Evolutionary conservation across 1,140 invertebrate genomes (phyloP).

Genomic region (Zaprionus capensis): DNA sequence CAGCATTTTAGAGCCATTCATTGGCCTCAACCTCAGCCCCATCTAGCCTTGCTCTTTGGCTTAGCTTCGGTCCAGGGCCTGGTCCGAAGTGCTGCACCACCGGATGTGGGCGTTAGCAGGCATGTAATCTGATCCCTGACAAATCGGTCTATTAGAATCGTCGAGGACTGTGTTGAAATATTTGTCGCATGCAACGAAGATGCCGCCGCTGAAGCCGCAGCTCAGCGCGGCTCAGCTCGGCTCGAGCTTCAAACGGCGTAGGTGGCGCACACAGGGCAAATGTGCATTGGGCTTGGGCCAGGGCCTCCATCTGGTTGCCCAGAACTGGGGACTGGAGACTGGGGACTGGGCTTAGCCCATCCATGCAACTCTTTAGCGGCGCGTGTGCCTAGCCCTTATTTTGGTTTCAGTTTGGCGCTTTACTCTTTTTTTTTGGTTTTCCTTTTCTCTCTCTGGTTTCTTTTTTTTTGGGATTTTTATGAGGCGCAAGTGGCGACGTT

Average conservation of each 20-base stretch:
- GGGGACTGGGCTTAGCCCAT: background rate
- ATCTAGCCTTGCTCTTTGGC: slow-evolving; percentile 8
- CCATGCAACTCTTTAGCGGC: slow-evolving; percentile 27
- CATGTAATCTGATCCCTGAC: slow-evolving; percentile 84
- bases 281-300: slow-evolving; percentile 46
- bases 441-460: slow-evolving; percentile 29
- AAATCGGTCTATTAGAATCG: slow-evolving; percentile 84
- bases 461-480: slow-evolving; percentile 62
- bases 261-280: slow-evolving; percentile 77
- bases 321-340: no score
- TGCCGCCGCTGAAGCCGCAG: slow-evolving; percentile 51
- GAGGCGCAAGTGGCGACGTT: slow-evolving; percentile 83
- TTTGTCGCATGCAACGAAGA: slow-evolving; percentile 76
- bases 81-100: slow-evolving; percentile 55
- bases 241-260: slow-evolving; percentile 55
- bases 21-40: slow-evolving; percentile 12
- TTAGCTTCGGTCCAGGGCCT: background rate
- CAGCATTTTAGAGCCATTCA: slow-evolving; percentile 56
- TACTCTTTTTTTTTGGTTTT: slow-evolving; percentile 33
- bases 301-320: background rate
- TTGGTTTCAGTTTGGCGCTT: slow-evolving; percentile 38
- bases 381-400: slow-evolving; percentile 84
- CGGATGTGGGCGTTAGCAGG: slow-evolving; percentile 83
- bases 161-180: slow-evolving; percentile 78
- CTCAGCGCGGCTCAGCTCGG: background rate